Evolutionary conservation across 1,140 invertebrate species (phyloP).

Genomic region (Pseudomyrmex pallidus): DNA sequence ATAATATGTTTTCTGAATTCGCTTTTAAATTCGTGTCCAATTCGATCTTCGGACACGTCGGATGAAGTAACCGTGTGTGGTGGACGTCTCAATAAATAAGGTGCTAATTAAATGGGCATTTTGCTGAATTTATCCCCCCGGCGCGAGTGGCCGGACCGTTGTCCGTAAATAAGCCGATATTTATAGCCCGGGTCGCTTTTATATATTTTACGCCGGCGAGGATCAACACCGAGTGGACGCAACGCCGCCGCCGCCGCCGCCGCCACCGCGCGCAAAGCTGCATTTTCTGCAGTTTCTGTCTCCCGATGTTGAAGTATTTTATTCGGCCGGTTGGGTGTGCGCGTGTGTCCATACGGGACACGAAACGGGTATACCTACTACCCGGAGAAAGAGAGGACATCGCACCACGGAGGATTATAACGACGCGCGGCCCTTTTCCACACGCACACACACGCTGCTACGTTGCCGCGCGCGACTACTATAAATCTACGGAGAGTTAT

Average conservation of each 20-base stretch:
- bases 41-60: background rate
- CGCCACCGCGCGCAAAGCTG: constrained; percentile 46
- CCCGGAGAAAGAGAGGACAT: constrained; percentile 1
- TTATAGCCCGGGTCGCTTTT: constrained; percentile 77
- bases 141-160: constrained; percentile 68
- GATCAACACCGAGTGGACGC: constrained; percentile 44
- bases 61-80: background rate
- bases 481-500: constrained; percentile 84
- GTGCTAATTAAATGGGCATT: constrained; percentile 85
- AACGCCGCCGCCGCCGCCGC: background rate
- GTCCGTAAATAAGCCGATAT: constrained; percentile 83
- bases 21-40: background rate
- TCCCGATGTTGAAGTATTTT: constrained; percentile 70
- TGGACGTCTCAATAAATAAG: constrained; percentile 85
- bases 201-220: constrained; percentile 32
- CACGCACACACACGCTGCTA: background rate
- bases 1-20: no score
- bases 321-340: constrained; percentile 41
- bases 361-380: constrained; percentile 46
- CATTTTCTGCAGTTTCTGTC: constrained; percentile 76
- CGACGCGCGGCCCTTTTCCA: constrained; percentile 62
- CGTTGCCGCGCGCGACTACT: constrained; percentile 76
- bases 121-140: constrained; percentile 82
- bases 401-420: constrained; percentile 73
- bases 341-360: background rate